Conservation (phyloP, 2,113 vertebrate species). For the Eurypyga helias region DNA sequence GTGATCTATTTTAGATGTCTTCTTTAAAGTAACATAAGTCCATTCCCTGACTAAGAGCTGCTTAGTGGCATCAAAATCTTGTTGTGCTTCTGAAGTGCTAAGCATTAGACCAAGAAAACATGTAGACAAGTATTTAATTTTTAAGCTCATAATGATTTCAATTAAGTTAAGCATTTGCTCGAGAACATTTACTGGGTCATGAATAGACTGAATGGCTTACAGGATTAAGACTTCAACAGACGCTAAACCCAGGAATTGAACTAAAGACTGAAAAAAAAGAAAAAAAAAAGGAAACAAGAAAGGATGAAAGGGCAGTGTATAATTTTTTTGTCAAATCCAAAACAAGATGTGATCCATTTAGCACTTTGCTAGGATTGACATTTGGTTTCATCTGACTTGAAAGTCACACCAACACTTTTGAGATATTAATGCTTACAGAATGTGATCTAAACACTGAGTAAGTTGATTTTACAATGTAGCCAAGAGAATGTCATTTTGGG, state of each 20-base stretch:
- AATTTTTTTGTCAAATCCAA: not conserved
- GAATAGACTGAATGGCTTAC: not conserved
- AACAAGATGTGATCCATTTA: not conserved
- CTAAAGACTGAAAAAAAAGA: not conserved
- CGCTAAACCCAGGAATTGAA: not conserved
- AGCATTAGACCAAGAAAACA: not conserved
- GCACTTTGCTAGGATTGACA: not conserved
- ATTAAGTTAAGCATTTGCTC: not conserved
- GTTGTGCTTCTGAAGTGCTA: not conserved
- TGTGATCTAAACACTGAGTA: not conserved
- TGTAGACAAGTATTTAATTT: not conserved
- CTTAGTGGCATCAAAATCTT: not conserved
- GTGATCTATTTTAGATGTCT: not conserved
- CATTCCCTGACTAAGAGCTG: not conserved
- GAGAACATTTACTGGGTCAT: not conserved
- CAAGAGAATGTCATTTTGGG: not conserved
- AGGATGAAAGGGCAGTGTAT: not conserved
- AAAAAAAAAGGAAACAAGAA: not conserved
- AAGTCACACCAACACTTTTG: not conserved
- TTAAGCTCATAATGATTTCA: not conserved
- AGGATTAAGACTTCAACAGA: not conserved
- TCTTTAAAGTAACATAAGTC: not conserved
- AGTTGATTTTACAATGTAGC: not conserved
- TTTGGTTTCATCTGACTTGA: not conserved
- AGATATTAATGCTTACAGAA: not conserved